Evolutionary conservation across 2,888 invertebrate species (phyloP), one percentile per base, ranked within the genome.

Genomic region (Bombyx huttoni): DNA sequence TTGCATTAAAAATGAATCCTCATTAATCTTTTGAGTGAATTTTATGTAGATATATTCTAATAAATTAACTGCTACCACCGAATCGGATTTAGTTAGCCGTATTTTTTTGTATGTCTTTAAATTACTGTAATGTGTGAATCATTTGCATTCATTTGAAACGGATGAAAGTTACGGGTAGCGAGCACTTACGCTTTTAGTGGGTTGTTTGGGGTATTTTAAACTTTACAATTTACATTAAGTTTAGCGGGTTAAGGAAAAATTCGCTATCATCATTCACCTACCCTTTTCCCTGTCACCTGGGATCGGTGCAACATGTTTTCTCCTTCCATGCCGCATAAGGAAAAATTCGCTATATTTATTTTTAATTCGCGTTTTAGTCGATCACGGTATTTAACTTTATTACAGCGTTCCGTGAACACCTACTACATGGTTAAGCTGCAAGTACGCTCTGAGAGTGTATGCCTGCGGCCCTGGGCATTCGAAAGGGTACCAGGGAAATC

Each of bases 351-450:
- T 5, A 3, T 24, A 3, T 24, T 24, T 24, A 5, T 24, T 24
- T 24, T 24, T 3, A 3, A 24, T 24, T 24, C 24, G 24, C 24
- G 2, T 24, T 24, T 3, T 3, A 5, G 24, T 24, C 24, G 3
- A 1, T 24, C 5, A 24, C 24, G 9, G 24, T 40, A 45, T 40
- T 34, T 46, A 24, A 2, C 47, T 24, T 35, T 55, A 13, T 53
- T 52, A 52, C 60, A 75, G 75, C 67, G 73, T 54, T 67, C 53
- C 13, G 95, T 95, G 68, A 97, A 96, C 80, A 95, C 96, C 89
- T 97, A 97, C 82, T 97, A 97, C 90, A 96, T 97, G 96, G 96
- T 96, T 69, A 97, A 97, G 83, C 89, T 97, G 67, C 94, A 94
- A 86, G 91, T 97, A 65, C 89, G 96, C 78, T 95, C 96, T 61